Evolutionary conservation across 2,888 invertebrate genomes (phyloP), one percentile per base, ranked within the genome.

Genomic region (Theristus sp.): DNA sequence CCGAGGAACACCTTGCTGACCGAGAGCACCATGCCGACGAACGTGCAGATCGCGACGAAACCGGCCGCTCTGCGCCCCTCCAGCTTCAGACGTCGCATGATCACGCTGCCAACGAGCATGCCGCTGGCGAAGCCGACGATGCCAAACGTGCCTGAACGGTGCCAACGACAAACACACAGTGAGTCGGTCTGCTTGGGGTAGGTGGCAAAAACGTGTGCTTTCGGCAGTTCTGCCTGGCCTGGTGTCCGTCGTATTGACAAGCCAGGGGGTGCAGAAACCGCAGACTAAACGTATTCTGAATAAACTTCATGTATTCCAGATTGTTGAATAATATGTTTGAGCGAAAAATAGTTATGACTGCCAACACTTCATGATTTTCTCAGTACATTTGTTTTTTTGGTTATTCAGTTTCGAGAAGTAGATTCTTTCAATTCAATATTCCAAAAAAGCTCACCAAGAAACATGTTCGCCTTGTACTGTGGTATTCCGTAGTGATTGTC

Each of bases 401-500:
- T n/a, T n/a, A n/a, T n/a, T n/a, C n/a, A n/a, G n/a, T n/a, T n/a
- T n/a, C n/a, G n/a, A n/a, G n/a, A n/a, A n/a, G n/a, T n/a, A n/a
- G n/a, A n/a, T n/a, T n/a, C n/a, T n/a, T n/a, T n/a, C n/a, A n/a
- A n/a, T 59, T 30, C 27, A 24, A 27, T 27, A 2, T 25, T 31
- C 46, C 17, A 1, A 38, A 2, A 3, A 52, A 3, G n/a, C 63
- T 57, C 61, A 61, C 70, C 72, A 60, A 71, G 67, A 59, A 67
- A 70, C 25, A 65, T 60, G 56, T 70, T 71, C 38, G 70, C 67
- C 56, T 67, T 64, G 60, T 66, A 69, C 59, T 71, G 71, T 0
- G 72, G 71, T 46, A 72, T 65, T 28, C 71, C 73, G 62, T 71
- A 72, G 60, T 72, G 72, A 29, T 69, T 63, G 62, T 72, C 71